Evolutionary conservation across 2,797 vertebrate genomes (phyloP).

Genomic region (Tenualosa ilisha): DNA sequence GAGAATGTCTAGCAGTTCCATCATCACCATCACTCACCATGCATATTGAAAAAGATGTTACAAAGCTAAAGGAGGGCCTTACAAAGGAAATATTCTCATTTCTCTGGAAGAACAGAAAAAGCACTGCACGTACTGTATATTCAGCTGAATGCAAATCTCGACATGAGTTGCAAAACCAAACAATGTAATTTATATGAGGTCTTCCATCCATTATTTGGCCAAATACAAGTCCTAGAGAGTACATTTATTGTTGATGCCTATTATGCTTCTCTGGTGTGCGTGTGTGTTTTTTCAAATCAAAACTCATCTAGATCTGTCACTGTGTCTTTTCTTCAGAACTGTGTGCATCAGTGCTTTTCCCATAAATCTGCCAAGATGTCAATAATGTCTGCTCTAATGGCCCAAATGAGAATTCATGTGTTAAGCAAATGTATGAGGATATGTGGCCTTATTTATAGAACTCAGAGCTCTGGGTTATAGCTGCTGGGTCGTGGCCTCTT

Average conservation of each 20-base stretch:
- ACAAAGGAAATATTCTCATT: neutral
- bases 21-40: neutral
- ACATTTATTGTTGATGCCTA: neutral
- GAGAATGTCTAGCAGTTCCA: neutral
- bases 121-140: neutral
- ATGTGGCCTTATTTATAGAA: conserved; percentile 60
- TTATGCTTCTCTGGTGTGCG: neutral
- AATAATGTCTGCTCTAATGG: neutral
- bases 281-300: neutral
- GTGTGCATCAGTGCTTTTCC: neutral
- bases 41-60: neutral
- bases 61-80: neutral
- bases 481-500: conserved; percentile 55
- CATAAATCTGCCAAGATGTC: conserved; percentile 4
- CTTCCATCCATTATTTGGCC: neutral
- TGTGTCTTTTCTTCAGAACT: neutral
- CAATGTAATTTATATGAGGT: neutral
- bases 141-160: neutral
- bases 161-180: neutral
- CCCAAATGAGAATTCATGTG: conserved; percentile 37
- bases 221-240: neutral
- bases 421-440: conserved; percentile 61
- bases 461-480: conserved; percentile 48
- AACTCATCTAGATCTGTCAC: neutral
- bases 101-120: neutral